Percentiles rank a stretch among this genome's conserved stretches.
Evolutionary conservation across 2,113 vertebrate species (phyloP).

Genomic region (Panthera tigris): DNA sequence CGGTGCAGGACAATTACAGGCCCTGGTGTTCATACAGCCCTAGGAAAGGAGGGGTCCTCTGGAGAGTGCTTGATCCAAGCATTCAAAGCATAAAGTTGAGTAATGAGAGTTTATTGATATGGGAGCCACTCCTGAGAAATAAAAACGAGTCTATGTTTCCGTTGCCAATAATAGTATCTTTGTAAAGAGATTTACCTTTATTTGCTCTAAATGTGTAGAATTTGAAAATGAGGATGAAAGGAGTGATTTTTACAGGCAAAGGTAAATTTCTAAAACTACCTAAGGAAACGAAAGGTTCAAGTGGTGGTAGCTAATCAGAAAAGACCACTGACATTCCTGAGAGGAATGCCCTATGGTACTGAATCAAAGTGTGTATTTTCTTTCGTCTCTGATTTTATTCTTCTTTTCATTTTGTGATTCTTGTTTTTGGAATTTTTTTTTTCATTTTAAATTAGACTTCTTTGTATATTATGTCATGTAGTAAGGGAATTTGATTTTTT

Average conservation of each 20-base stretch:
- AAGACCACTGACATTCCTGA: background rate
- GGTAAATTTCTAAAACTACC: background rate
- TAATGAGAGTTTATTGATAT: background rate
- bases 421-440: background rate
- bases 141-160: background rate
- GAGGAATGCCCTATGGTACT: background rate
- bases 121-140: background rate
- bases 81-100: background rate
- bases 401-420: background rate
- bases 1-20: background rate
- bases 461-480: background rate
- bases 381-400: background rate
- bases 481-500: background rate
- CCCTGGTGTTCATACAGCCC: no score
- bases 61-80: background rate
- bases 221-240: background rate
- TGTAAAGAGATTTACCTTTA: background rate
- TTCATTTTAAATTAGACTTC: background rate
- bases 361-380: background rate
- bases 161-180: background rate
- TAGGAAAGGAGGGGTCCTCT: background rate
- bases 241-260: background rate
- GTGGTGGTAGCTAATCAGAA: background rate
- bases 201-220: background rate
- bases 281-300: background rate